Base-by-base conservation (phyloP, 2,797 vertebrate species). In the Sebastolobus alascanus region DNA sequence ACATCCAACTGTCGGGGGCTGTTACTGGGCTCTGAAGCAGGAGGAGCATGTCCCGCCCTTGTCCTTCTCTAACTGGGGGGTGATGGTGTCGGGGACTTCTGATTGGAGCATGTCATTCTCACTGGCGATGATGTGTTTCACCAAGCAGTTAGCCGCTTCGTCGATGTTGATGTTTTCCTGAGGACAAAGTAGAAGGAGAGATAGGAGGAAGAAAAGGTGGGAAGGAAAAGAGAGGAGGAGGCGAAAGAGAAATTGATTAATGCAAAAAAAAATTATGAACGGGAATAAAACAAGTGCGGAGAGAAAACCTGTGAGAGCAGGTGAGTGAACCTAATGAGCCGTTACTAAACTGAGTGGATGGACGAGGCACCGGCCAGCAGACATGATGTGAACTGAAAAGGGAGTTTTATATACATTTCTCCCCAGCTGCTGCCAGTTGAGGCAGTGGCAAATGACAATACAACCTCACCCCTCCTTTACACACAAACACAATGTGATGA, bases 81-180 rank as follows among this genome's bases (percentile, higher is more conserved):
- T 97, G 93, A 99, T 87, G 66, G 97, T 94, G 86, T 99, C 98
- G 0, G 96, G 94, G 74, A 97, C 96, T 22, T 97, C 87, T 5
- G 97, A 95, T 79, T 97, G 97, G 87, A 97, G 93, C 87, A 98
- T 94, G 90, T 99, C 97, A 29, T 97, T 97, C 93, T 99, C 98
- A 6, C 94, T 98, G 74, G 97, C 96, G 27, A 99, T 98, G 87
- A 99, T 99, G 91, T 99, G 98, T 87, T 98, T 99, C 94, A 99
- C 98, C 93, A 99, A 89, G 92, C 97, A 98, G 92, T 97, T 97
- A 56, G 98, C 98, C 52, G 98, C 98, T 94, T 99, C 98, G 0
- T 97, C 97, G n/a, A 99, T 98, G 95, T 99, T 99, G 93, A 99
- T 96, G 76, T 99, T 99, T 90, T 99, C 98, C 98, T 99, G 66